Evolutionary conservation across 2,797 vertebrate genomes (phyloP).

Genomic region (Enteromius afrohamiltoni): DNA sequence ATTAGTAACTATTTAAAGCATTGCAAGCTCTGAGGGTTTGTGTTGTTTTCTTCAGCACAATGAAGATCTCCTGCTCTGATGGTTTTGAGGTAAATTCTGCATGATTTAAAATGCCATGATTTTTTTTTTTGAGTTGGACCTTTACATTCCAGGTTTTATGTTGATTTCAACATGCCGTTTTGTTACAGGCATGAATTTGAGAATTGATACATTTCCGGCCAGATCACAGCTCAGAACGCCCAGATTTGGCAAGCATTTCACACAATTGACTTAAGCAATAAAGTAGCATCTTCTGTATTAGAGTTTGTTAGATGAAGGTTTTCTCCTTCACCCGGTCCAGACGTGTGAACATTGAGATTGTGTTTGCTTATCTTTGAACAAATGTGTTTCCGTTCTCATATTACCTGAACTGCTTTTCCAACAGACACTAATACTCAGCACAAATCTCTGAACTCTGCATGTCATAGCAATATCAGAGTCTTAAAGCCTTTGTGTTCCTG

Average conservation of each 20-base stretch:
- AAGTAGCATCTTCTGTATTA: background rate
- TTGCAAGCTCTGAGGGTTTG: background rate
- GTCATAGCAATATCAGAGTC: slow-evolving; percentile 51
- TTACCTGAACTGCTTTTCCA: slow-evolving; percentile 16
- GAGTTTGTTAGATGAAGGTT: background rate
- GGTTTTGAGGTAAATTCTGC: background rate
- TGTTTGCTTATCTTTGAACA: background rate
- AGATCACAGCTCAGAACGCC: slow-evolving; percentile 4
- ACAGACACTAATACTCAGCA: slow-evolving; percentile 39
- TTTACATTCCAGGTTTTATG: background rate
- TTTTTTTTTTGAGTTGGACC: no score
- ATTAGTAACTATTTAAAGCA: background rate
- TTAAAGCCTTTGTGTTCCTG: background rate
- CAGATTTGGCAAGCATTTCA: background rate
- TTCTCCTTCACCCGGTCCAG: background rate
- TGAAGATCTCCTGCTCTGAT: background rate
- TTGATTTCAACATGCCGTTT: background rate
- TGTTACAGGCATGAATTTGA: background rate
- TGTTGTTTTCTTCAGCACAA: background rate
- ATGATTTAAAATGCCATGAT: background rate
- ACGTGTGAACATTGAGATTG: background rate
- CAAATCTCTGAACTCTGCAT: slow-evolving; percentile 49
- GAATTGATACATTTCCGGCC: background rate
- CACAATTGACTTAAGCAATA: slow-evolving; percentile 32
- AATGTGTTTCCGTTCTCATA: background rate